Conservation (phyloP, 2,888 invertebrate species). For the Phyllotreta cruciferae region DNA sequence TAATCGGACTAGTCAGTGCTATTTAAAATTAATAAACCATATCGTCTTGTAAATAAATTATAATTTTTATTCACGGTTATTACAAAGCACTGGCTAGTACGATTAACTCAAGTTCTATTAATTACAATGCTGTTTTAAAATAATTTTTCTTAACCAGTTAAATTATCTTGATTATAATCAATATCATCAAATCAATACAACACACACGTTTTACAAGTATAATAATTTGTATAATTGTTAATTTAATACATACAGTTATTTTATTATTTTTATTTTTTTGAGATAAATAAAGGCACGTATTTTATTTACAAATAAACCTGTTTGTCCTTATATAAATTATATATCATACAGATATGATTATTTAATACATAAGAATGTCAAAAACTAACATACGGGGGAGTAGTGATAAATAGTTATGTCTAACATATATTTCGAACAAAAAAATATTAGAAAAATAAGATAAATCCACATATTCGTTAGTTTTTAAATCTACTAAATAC, state of each 20-base stretch:
- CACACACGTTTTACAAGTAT: slow-evolving; percentile 15
- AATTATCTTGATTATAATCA: slow-evolving; percentile 12
- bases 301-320: slow-evolving; percentile 19
- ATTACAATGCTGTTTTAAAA: too few species aligned
- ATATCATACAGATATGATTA: neutral
- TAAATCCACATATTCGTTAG: too few species aligned
- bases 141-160: neutral
- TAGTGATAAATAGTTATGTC: too few species aligned
- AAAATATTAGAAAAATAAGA: too few species aligned
- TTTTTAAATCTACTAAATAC: too few species aligned
- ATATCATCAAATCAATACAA: slow-evolving; percentile 7
- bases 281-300: slow-evolving; percentile 34
- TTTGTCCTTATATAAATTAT: slow-evolving; percentile 11
- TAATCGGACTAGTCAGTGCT: slow-evolving; percentile 11
- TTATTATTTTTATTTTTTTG: slow-evolving; percentile 20
- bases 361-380: too few species aligned
- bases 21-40: too few species aligned
- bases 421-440: too few species aligned
- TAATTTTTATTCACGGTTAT: neutral
- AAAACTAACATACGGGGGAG: too few species aligned
- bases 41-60: too few species aligned
- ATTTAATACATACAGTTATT: slow-evolving; percentile 22
- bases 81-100: too few species aligned
- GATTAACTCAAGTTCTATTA: too few species aligned
- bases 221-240: slow-evolving; percentile 25